Evolutionary conservation across 2,888 invertebrate species (phyloP), one percentile per base, ranked within the genome.

Genomic region (Microctonus hyperodae): DNA sequence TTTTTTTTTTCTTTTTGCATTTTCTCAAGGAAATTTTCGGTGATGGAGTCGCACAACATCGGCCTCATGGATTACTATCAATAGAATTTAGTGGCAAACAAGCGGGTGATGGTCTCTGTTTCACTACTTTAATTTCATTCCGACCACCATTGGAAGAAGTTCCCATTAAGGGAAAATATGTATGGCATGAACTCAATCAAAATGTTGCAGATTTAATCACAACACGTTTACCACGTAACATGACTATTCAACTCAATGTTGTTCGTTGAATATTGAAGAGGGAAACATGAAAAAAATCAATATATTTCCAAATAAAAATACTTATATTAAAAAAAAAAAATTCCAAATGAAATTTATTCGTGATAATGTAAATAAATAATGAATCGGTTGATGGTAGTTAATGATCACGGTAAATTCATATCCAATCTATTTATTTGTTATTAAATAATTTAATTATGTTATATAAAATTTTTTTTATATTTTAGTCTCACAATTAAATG

Each of bases 81-180:
- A 87, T 95, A 23, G 93, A 94, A 81, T 91, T 92, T 76, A 86
- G 87, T 72, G 86, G 88, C 1, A 84, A 86, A 13, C 79, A 85
- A 10, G 79, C 83, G 44, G 85, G 88, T 70, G 95, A 96, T 85
- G 96, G 96, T 0, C 87, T 92, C 67, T 95, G 95, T 76, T 84
- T 96, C 22, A 92, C 94, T 53, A 83, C 96, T 44, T 85, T 96
- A 58, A 92, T 96, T 13, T 92, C 93, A 0, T 95, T 96, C 79
- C 87, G 93, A 72, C 89, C 92, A 35, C 92, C 95, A 0, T 85
- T 96, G 31, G 96, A 96, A 85, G 94, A 95, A 79, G 93, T 95
- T 0, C 90, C 92, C 10, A 88, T 95, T 4, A 92, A 93, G 78
- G 94, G 94, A 66, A 95, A 95, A 84, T 96, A 94, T 85, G 91